Conservation (phyloP, 1,140 invertebrate species). For the Gonatopus flavifemur region DNA sequence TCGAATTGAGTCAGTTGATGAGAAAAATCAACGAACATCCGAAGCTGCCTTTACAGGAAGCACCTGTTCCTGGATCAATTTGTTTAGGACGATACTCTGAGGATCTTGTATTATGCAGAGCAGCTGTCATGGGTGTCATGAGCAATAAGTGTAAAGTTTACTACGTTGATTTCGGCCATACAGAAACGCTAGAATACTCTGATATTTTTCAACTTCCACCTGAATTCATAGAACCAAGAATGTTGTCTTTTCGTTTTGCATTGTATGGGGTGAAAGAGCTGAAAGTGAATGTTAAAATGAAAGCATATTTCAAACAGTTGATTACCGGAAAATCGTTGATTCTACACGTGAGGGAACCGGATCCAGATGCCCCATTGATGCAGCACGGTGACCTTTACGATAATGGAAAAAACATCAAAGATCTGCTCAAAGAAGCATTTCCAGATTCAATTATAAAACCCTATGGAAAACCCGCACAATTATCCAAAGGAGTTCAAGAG, state of each 20-base stretch:
- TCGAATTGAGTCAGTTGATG: constrained; percentile 67
- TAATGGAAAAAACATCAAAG: constrained; percentile 61
- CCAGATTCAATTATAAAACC: constrained; percentile 39
- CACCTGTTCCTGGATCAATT: constrained; percentile 68
- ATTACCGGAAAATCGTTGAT: constrained; percentile 63
- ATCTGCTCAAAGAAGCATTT: constrained; percentile 57
- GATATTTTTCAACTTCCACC: constrained; percentile 73
- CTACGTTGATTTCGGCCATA: constrained; percentile 79
- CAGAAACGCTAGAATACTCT: constrained; percentile 67
- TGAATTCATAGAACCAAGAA: constrained; percentile 67
- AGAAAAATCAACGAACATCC: constrained; percentile 62
- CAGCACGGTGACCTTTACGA: constrained; percentile 71
- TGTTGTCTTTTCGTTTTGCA: constrained; percentile 73
- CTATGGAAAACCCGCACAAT: constrained; percentile 58
- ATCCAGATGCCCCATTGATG: constrained; percentile 68
- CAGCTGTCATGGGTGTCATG: constrained; percentile 70
- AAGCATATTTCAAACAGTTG: constrained; percentile 69
- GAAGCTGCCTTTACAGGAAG: constrained; percentile 60
- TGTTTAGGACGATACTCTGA: constrained; percentile 69
- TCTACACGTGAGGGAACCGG: constrained; percentile 66
- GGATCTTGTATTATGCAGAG: constrained; percentile 68
- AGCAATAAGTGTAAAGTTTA: constrained; percentile 65
- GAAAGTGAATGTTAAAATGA: constrained; percentile 67
- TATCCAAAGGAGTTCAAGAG: constrained; percentile 46
- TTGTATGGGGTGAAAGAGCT: constrained; percentile 69